These are phyloP conservation scores for Lepidocolaptes lacrymiger DNA, from an alignment of 2,797 vertebrate genomes.

Conservation along the genomic window DNA sequence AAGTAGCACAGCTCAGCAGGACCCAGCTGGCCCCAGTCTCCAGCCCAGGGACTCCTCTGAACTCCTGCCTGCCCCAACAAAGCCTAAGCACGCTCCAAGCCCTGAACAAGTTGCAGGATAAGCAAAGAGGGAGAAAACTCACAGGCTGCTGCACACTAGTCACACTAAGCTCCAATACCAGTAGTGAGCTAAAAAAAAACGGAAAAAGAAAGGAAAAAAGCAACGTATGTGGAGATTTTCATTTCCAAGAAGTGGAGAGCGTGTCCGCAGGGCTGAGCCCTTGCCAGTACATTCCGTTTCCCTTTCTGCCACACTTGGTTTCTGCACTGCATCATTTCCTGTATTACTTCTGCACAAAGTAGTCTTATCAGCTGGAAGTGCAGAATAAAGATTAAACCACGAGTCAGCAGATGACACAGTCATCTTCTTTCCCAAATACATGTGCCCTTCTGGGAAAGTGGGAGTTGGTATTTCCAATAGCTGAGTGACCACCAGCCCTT, in stretches of 20 bases:
- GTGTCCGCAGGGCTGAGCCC: background rate
- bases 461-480: background rate
- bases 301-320: slow-evolving; percentile 61
- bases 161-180: background rate
- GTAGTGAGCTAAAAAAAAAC: background rate
- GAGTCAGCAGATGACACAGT: slow-evolving; percentile 67
- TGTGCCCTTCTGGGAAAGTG: background rate
- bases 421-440: background rate
- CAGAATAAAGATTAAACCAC: slow-evolving; percentile 75
- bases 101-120: background rate
- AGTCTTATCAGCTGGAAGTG: slow-evolving; percentile 75
- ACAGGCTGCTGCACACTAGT: background rate
- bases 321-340: slow-evolving; percentile 71
- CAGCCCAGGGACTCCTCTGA: background rate
- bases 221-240: background rate
- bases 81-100: background rate
- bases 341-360: slow-evolving; percentile 74
- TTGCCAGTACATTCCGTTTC: slow-evolving; percentile 67
- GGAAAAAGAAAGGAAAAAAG: background rate
- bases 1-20: background rate
- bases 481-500: background rate
- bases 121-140: background rate
- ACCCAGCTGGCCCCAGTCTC: background rate
- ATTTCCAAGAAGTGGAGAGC: slow-evolving; percentile 32
- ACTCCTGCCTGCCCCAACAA: background rate